phyloP scores from a whole-genome alignment of 2,888 invertebrate genomes.

The Watsonalla binaria region DNA sequence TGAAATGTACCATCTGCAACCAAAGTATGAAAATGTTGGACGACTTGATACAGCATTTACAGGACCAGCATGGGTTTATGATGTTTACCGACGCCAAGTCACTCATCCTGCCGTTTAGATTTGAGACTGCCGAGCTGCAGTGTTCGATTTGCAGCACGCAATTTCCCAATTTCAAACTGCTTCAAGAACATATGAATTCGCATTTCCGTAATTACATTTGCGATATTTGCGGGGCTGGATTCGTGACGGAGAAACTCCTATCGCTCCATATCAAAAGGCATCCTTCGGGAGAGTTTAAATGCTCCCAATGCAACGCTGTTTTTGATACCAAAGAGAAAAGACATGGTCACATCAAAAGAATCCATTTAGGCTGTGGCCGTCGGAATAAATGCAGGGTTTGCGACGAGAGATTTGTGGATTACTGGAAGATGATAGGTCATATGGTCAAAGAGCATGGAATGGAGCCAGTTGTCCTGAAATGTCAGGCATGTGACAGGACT shows the following conservation, averaged over 20 bases:
- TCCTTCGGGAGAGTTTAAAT: slow-evolving; percentile 40
- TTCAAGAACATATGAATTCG: slow-evolving; percentile 56
- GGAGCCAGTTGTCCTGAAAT: slow-evolving; percentile 35
- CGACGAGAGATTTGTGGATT: slow-evolving; percentile 41
- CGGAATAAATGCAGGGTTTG: slow-evolving; percentile 44
- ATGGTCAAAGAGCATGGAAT: slow-evolving; percentile 47
- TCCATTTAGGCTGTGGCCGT: slow-evolving; percentile 22
- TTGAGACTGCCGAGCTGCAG: slow-evolving; percentile 39
- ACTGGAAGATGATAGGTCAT: slow-evolving; percentile 48
- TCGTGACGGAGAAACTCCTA: slow-evolving; percentile 35
- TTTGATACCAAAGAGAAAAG: slow-evolving; percentile 27
- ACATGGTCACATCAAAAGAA: slow-evolving; percentile 22
- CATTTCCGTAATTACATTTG: slow-evolving; percentile 53
- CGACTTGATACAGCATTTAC: slow-evolving; percentile 35
- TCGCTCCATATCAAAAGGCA: slow-evolving; percentile 37
- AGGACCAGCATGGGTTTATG: slow-evolving; percentile 25
- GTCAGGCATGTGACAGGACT: slow-evolving; percentile 47
- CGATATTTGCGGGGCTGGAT: slow-evolving; percentile 39
- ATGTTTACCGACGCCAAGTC: slow-evolving; percentile 39
- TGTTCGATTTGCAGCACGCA: slow-evolving; percentile 42
- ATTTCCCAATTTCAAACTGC: slow-evolving; percentile 43
- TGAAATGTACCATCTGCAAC: slow-evolving; percentile 43
- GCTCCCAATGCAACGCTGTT: slow-evolving; percentile 41
- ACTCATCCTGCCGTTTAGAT: slow-evolving; percentile 54
- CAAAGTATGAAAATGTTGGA: slow-evolving; percentile 30